Base-by-base conservation (phyloP, 1,140 invertebrate genomes). In the Philopotamus ludificatus region DNA sequence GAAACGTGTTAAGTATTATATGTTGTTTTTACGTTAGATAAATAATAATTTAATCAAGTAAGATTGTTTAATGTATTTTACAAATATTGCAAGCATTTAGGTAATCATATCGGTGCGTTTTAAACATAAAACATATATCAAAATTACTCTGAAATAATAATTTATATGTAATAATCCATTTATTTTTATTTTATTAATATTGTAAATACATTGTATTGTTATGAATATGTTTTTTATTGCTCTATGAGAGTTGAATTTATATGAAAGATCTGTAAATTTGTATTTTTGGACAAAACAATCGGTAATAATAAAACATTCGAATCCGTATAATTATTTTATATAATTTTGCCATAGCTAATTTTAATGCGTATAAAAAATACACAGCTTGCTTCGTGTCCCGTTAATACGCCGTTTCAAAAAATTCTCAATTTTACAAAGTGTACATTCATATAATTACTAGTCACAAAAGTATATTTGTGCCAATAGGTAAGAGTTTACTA, bases 391-490 rank as follows among this genome's bases (percentile, higher is more conserved):
- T 20, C 20, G 20, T 55, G n/a, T 26, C 12, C 15, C 15, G 34
- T 22, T 16, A 9, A 21, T 15, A n/a, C 42, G 15, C 18, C 15
- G 18, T 58, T 41, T 58, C 2, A 47, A 20, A 16, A 47, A 2
- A 59, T 59, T 22, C 18, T 3, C 23, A 8, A 23, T 26, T 12
- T 60, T 50, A 39, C 3, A 63, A 34, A 34, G 25, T 51, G 26
- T 65, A 59, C 41, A 47, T 60, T 3, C 25, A 60, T 68, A 51
- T 66, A 65, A 49, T 66, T 59, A 69, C 67, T 69, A 69, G 67
- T 69, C 67, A 69, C 67, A 69, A 69, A 69, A 69, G 45, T 20
- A 58, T 45, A 66, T 69, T 69, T 63, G 67, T 66, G 63, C 67
- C 67, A 68, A 68, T 68, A 65, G 62, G 42, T 67, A 61, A 54